A percentile compares a stretch with the other conserved stretches of the same genome.
Conservation (phyloP, 2,113 vertebrate species). For the Ramphastos sulfuratus region DNA sequence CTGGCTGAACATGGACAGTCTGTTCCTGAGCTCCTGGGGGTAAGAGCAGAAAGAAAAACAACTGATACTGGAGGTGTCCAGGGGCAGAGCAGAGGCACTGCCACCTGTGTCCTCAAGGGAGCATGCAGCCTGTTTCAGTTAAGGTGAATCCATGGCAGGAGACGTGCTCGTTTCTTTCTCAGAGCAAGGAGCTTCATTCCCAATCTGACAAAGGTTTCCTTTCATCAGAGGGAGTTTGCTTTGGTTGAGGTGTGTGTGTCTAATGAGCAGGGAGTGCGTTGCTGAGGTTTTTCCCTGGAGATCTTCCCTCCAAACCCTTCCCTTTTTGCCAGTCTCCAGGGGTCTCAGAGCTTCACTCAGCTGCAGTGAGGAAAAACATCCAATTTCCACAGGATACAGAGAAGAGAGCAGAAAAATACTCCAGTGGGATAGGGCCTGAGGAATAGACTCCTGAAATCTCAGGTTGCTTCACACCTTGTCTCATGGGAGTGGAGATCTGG, state of each 20-base stretch:
- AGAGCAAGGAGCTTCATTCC: neutral
- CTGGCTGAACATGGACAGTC: neutral
- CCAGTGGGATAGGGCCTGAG: neutral
- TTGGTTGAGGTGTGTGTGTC: neutral
- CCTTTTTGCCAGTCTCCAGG: neutral
- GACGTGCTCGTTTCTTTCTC: neutral
- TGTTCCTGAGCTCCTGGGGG: neutral
- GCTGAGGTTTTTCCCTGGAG: neutral
- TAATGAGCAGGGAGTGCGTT: neutral
- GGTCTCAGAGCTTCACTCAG: neutral
- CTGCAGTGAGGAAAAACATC: neutral
- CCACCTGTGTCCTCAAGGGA: neutral
- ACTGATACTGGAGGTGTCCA: neutral
- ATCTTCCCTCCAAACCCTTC: neutral
- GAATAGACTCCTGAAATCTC: neutral
- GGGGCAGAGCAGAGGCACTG: neutral
- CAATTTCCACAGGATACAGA: neutral
- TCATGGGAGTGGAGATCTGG: neutral
- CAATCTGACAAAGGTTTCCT: neutral
- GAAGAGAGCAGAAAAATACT: neutral
- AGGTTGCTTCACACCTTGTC: neutral
- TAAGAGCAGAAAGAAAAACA: neutral
- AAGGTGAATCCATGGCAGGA: neutral
- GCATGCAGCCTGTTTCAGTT: fast-evolving
- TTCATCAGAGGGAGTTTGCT: neutral